These are phyloP conservation scores for Whitmania pigra DNA, from an alignment of 1,140 invertebrate genomes.

Conservation along the genomic window DNA sequence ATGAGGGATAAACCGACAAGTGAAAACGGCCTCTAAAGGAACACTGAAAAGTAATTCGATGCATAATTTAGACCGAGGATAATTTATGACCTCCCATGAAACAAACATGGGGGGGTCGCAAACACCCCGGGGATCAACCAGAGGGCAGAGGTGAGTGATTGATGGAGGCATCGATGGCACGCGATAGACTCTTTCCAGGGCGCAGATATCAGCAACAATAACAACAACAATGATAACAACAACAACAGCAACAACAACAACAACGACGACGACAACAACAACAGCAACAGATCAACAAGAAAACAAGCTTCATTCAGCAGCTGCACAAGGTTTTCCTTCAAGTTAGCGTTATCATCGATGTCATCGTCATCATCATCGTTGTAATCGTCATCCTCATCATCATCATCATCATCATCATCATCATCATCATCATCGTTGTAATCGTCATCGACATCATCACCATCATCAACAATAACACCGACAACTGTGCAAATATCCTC, in stretches of 20 bases:
- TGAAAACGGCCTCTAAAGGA: too few relatives aligned
- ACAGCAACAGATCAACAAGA: not conserved
- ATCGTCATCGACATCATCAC: not conserved
- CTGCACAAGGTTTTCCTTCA: too few relatives aligned
- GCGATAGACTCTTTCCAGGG: not conserved
- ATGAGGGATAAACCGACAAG: too few relatives aligned
- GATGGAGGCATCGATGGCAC: not conserved
- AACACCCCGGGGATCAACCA: not conserved
- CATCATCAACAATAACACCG: not conserved
- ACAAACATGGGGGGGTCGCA: not conserved
- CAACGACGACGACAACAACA: too few relatives aligned
- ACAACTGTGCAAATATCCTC: too few relatives aligned
- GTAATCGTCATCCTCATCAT: not conserved
- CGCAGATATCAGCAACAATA: not conserved
- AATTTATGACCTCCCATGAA: not conserved
- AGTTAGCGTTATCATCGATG: too few relatives aligned
- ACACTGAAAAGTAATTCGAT: too few relatives aligned
- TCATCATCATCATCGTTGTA: not conserved
- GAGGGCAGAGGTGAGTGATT: not conserved
- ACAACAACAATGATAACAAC: not conserved
- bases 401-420: constrained; percentile 5
- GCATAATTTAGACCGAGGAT: too few relatives aligned
- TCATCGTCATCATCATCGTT: not conserved
- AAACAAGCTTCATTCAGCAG: too few relatives aligned
- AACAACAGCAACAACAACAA: constrained; percentile 1